Evolutionary conservation across 2,888 invertebrate species (phyloP).

Genomic region (Anorthoa munda): DNA sequence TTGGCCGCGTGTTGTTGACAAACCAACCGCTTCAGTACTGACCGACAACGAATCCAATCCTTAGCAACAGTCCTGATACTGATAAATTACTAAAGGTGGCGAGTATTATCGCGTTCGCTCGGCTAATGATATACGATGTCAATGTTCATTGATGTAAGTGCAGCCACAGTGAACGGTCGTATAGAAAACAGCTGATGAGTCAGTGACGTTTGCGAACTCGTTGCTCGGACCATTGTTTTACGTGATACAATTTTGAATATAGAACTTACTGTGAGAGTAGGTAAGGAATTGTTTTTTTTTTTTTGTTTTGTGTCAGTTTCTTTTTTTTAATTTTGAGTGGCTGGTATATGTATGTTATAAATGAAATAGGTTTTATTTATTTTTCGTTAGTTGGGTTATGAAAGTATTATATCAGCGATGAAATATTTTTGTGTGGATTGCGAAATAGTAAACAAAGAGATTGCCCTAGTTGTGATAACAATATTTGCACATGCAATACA

Average conservation of each 20-base stretch:
- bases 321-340: background rate
- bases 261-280: conserved; percentile 41
- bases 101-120: conserved; percentile 71
- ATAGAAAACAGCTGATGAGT: conserved; percentile 69
- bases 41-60: conserved; percentile 4
- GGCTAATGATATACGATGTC: conserved; percentile 72
- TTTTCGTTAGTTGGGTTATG: background rate
- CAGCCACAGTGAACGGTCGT: conserved; percentile 77
- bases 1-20: background rate
- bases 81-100: conserved; percentile 55
- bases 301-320: background rate
- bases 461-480: conserved; percentile 34
- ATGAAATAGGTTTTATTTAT: background rate
- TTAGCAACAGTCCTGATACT: conserved; percentile 55
- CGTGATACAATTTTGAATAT: conserved; percentile 60
- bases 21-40: conserved; percentile 16
- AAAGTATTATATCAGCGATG: background rate
- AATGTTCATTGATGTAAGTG: conserved; percentile 83
- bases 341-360: background rate
- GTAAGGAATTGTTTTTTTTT: conserved; percentile 49
- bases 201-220: conserved; percentile 64
- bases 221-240: conserved; percentile 56
- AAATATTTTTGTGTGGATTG: conserved; percentile 10
- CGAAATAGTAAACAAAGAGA: conserved; percentile 35
- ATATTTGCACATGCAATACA: conserved; percentile 21